Percentiles rank a stretch among this genome's conserved stretches.
Evolutionary conservation across 2,113 vertebrate genomes (phyloP).

Genomic region (Muscicapa adusta): DNA sequence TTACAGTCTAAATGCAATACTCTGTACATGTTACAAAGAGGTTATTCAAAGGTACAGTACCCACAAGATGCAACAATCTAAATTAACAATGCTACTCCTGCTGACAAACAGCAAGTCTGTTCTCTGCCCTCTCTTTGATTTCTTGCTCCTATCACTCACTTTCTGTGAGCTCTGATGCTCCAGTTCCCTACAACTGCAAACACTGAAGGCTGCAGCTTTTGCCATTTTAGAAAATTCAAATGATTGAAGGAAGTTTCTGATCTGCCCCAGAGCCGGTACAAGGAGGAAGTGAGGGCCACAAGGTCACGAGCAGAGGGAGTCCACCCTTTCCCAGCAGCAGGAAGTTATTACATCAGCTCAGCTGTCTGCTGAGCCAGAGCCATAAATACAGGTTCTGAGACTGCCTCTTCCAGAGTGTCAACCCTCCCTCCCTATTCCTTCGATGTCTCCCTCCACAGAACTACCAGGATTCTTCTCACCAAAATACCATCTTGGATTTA

Average conservation of each 20-base stretch:
- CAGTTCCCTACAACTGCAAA: background rate
- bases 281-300: background rate
- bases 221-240: background rate
- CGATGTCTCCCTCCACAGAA: accelerated
- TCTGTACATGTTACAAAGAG: background rate
- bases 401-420: background rate
- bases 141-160: background rate
- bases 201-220: background rate
- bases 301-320: background rate
- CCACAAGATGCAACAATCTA: background rate
- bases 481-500: background rate
- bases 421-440: background rate
- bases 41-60: background rate
- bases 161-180: background rate
- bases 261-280: background rate
- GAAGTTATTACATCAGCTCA: background rate
- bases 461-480: background rate
- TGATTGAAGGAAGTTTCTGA: background rate
- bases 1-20: background rate
- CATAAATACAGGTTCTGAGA: background rate
- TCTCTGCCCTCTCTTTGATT: background rate
- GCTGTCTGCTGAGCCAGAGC: background rate
- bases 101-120: background rate
- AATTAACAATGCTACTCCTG: background rate
- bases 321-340: background rate